phyloP scores from a whole-genome alignment of 92 coral and sea anemone genomes.

The Pocillopora grandis region DNA sequence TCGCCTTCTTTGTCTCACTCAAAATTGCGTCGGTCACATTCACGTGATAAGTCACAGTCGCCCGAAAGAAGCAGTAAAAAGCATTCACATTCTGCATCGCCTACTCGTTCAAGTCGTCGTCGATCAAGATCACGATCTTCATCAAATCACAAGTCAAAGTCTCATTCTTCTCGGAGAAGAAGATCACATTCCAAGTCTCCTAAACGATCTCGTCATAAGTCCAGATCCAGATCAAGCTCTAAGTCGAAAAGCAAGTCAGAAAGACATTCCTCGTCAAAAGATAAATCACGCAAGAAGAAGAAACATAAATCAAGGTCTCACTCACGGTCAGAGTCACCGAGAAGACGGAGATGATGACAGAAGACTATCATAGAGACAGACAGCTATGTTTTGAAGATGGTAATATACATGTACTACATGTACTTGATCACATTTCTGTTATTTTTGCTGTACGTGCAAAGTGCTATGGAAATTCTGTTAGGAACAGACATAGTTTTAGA shows the following conservation, averaged over 20 bases:
- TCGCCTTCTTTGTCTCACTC: conserved; percentile 59
- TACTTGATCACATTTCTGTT: neutral
- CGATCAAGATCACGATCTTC: conserved; percentile 51
- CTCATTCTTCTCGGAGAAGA: conserved; percentile 42
- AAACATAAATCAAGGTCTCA: conserved; percentile 43
- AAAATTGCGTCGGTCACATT: conserved; percentile 58
- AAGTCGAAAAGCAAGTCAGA: conserved; percentile 21
- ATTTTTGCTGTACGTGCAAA: neutral
- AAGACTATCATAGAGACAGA: neutral
- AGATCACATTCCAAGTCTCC: conserved; percentile 59
- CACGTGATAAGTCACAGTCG: conserved; percentile 48
- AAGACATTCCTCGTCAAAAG: conserved; percentile 42
- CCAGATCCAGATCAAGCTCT: conserved; percentile 41
- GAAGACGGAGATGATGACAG: conserved; percentile 1
- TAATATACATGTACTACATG: neutral
- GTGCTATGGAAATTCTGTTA: conserved; percentile 2
- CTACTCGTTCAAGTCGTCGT: conserved; percentile 60
- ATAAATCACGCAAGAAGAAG: conserved; percentile 35
- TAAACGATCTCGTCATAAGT: conserved; percentile 36
- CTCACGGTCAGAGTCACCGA: conserved; percentile 34
- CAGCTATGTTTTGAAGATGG: neutral
- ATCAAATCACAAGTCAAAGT: conserved; percentile 54
- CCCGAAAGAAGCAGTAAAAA: conserved; percentile 51
- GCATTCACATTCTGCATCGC: conserved; percentile 55
- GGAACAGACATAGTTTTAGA: conserved; percentile 14